Base-by-base conservation (phyloP, 2,797 vertebrate species). In the Natrix natrix region DNA sequence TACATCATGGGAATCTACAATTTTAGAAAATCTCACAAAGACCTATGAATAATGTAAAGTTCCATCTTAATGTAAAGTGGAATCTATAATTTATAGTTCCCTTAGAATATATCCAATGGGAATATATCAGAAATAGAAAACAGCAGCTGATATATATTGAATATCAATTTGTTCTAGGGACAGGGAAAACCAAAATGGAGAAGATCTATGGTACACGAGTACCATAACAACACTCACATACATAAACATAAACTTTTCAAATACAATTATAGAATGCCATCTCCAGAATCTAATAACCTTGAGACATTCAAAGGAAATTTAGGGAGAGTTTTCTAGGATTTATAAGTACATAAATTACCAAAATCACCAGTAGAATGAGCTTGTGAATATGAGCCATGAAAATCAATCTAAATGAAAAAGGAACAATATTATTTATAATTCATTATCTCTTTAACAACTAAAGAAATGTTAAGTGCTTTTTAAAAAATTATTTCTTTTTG, bases 331-430 rank as follows among this genome's bases (percentile, higher is more conserved):
- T 89, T 69, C 56, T 8, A 92, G 74, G 0, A 94, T 16, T 56
- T 63, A 37, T 59, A 93, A 96, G 95, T 8, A 92, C 56, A 94
- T 95, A 94, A 87, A 86, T 96, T 98, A 98, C 98, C 98, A 93
- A 98, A 98, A 94, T 98, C 98, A 0, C 98, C 98, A 95, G 94
- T 93, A 0, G 20, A 43, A 91, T 98, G 98, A 90, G 98, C 98
- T 92, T 97, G 95, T 4, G 97, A 91, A 86, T 97, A 98, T 32
- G 97, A 98, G 92, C 96, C 96, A 43, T 94, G 97, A 96, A 98
- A 98, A 95, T 98, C 98, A 93, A 98, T 96, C 98, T 98, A 93
- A 17, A 86, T 83, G 63, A 88, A 94, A 96, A 92, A 94, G 91
- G 86, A 96, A 96, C 95, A 90, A 89, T 94, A n/a, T 17, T 37